Percentiles rank a stretch among this genome's conserved stretches.
Evolutionary conservation across 2,888 invertebrate species (phyloP).

Genomic region (Eupithecia abbreviata): DNA sequence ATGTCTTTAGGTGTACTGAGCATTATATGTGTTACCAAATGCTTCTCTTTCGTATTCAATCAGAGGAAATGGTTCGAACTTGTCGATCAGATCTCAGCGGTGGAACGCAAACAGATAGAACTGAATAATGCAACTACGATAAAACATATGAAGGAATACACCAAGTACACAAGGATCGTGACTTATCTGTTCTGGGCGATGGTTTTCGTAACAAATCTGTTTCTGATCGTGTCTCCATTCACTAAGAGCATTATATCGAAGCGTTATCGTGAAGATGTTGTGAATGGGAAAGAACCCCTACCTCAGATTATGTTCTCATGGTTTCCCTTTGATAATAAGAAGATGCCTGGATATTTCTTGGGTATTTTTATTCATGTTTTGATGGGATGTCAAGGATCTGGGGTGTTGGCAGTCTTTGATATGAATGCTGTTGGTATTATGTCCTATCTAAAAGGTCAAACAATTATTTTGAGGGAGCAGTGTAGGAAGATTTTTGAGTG

Average conservation of each 20-base stretch:
- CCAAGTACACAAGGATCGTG: conserved; percentile 56
- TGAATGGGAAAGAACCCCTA: conserved; percentile 54
- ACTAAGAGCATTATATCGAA: conserved; percentile 51
- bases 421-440: conserved; percentile 62
- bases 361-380: conserved; percentile 55
- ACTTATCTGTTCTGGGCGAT: conserved; percentile 62
- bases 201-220: conserved; percentile 53
- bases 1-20: conserved; percentile 57
- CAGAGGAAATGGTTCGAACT: conserved; percentile 49
- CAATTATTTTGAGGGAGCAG: conserved; percentile 58
- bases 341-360: conserved; percentile 62
- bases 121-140: conserved; percentile 42
- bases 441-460: conserved; percentile 68
- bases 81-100: conserved; percentile 50
- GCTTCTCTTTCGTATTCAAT: conserved; percentile 47
- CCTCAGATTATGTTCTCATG: conserved; percentile 67
- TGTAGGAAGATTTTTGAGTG: conserved; percentile 56
- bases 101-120: conserved; percentile 55
- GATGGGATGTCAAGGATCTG: conserved; percentile 58
- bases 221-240: conserved; percentile 56
- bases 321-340: conserved; percentile 68
- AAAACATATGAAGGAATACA: conserved; percentile 56
- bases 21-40: conserved; percentile 54
- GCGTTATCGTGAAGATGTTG: conserved; percentile 54
- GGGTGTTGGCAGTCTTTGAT: conserved; percentile 61